A percentile compares a stretch with the other conserved stretches of the same genome.
Evolutionary conservation across 2,888 invertebrate genomes (phyloP).

Genomic region (Psococerastis gibbosa): DNA sequence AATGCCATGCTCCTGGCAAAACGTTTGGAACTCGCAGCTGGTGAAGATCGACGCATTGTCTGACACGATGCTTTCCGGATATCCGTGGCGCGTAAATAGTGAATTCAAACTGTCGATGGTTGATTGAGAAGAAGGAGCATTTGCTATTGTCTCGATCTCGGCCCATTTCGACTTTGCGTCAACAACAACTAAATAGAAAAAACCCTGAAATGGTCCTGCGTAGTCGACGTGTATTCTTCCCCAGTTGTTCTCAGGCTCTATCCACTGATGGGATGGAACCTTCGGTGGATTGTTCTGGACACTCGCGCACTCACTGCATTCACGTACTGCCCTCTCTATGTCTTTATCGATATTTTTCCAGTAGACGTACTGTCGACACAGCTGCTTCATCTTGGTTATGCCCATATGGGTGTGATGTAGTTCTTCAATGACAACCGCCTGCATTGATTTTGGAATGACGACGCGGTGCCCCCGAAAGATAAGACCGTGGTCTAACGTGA

Average conservation of each 20-base stretch:
- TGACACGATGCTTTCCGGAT: slow-evolving; percentile 16
- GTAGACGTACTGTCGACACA: slow-evolving; percentile 19
- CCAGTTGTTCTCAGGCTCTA: slow-evolving; percentile 18
- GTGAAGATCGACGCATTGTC: slow-evolving; percentile 19
- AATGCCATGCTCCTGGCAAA: no score
- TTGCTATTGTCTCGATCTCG: no score
- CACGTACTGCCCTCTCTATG: slow-evolving; percentile 17
- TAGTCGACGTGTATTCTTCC: slow-evolving; percentile 20
- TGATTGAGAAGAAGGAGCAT: slow-evolving; percentile 16
- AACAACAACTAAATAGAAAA: slow-evolving; percentile 17
- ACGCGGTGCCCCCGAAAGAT: slow-evolving; percentile 14
- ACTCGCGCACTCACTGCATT: slow-evolving; percentile 18
- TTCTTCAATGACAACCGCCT: slow-evolving; percentile 17
- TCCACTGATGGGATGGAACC: slow-evolving; percentile 19
- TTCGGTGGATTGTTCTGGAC: slow-evolving; percentile 17
- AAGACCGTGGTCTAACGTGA: not conserved
- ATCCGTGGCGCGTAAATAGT: slow-evolving; percentile 18
- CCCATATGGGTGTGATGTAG: slow-evolving; percentile 19
- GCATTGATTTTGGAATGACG: slow-evolving; percentile 14
- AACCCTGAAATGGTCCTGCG: no score
- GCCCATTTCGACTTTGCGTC: slow-evolving; percentile 20
- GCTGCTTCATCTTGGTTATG: slow-evolving; percentile 19
- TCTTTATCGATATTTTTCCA: slow-evolving; percentile 19
- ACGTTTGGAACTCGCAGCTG: slow-evolving; percentile 16
- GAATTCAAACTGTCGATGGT: slow-evolving; percentile 17